phyloP scores from a whole-genome alignment of 2,888 invertebrate genomes.

The Nasonovia ribisnigri region DNA sequence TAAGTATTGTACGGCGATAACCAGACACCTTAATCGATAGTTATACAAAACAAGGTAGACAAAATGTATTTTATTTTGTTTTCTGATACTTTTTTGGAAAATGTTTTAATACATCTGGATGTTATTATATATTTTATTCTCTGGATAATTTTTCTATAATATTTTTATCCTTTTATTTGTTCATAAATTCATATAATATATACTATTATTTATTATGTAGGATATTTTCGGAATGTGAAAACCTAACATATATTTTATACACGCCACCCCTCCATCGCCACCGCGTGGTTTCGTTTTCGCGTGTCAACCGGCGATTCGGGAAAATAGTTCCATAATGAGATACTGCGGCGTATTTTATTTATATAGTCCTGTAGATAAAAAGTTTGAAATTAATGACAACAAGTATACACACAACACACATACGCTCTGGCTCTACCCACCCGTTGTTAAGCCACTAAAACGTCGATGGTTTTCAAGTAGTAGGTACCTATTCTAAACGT shows the following conservation, averaged over 20 bases:
- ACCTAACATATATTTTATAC: neutral
- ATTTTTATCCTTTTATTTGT: neutral
- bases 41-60: neutral
- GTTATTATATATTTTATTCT: neutral
- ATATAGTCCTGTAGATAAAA: neutral
- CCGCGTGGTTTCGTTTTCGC: neutral
- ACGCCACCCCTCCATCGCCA: neutral
- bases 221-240: neutral
- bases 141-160: neutral
- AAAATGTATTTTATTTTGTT: neutral
- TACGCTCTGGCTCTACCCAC: neutral
- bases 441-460: neutral
- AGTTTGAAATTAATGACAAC: constrained; percentile 2
- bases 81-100: neutral
- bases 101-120: neutral
- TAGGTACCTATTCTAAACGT: neutral
- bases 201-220: neutral
- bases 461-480: neutral
- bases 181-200: neutral
- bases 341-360: constrained; percentile 13
- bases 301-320: constrained; percentile 34
- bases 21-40: neutral
- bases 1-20: neutral
- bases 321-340: constrained; percentile 29
- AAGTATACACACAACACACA: neutral